phyloP scores from a whole-genome alignment of 2,113 vertebrate genomes.

The Hemibagrus wyckioides region DNA sequence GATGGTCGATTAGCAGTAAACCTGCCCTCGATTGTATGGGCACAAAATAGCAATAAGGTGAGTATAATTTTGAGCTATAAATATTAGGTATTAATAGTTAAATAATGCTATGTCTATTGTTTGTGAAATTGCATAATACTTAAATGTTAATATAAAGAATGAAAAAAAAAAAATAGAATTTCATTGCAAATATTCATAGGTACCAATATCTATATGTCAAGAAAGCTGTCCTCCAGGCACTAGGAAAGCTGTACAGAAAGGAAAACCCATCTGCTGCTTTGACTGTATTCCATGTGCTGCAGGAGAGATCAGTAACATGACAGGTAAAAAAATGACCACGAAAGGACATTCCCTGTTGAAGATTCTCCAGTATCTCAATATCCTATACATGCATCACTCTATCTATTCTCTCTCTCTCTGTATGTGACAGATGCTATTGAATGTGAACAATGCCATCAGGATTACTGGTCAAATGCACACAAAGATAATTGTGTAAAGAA shows the following conservation, averaged over 20 bases:
- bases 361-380: neutral
- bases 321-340: conserved; percentile 49
- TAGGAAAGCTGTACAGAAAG: conserved; percentile 70
- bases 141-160: neutral
- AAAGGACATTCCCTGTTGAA: neutral
- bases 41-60: conserved; percentile 26
- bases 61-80: no score
- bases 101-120: neutral
- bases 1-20: conserved; percentile 59
- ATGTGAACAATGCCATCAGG: conserved; percentile 63
- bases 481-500: conserved; percentile 65
- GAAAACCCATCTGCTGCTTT: conserved; percentile 72
- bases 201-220: conserved; percentile 69
- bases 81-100: no score
- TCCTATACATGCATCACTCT: neutral
- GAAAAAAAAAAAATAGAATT: neutral
- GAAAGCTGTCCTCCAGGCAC: conserved; percentile 67
- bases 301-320: conserved; percentile 69
- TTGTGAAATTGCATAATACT: neutral
- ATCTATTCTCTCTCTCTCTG: neutral
- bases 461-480: conserved; percentile 68
- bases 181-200: conserved; percentile 46
- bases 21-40: conserved; percentile 63
- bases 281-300: conserved; percentile 71
- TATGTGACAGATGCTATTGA: conserved; percentile 64